phyloP scores from a whole-genome alignment of 1,140 invertebrate genomes.

The Trachymyrmex septentrionalis region DNA sequence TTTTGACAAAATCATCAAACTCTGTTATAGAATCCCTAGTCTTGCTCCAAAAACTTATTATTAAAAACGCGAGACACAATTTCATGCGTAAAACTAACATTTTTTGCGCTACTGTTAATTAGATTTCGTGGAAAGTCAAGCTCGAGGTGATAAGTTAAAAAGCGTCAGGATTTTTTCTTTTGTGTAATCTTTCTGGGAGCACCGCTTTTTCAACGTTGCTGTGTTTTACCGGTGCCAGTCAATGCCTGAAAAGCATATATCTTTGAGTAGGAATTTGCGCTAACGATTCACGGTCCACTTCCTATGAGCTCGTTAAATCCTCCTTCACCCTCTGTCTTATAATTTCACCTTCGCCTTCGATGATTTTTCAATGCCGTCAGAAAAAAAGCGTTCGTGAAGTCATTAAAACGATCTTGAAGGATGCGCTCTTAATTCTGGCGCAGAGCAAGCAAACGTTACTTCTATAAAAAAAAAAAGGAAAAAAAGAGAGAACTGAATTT shows the following conservation, averaged over 20 bases:
- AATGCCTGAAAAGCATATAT: slow-evolving; percentile 36
- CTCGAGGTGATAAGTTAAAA: slow-evolving; percentile 29
- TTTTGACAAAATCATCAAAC: too few species aligned
- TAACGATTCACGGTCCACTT: slow-evolving; percentile 42
- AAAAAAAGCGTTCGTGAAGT: slow-evolving; percentile 30
- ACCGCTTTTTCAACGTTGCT: slow-evolving; percentile 32
- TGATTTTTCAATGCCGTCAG: slow-evolving; percentile 27
- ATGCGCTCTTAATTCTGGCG: neutral
- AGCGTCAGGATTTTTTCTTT: slow-evolving; percentile 9
- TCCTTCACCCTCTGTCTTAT: neutral
- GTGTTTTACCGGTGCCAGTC: neutral
- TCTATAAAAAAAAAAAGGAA: too few species aligned
- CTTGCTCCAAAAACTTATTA: neutral
- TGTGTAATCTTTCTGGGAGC: neutral
- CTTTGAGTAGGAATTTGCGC: slow-evolving; percentile 31
- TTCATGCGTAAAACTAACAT: slow-evolving; percentile 1
- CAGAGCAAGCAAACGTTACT: neutral
- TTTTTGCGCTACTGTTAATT: neutral
- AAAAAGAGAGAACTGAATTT: neutral
- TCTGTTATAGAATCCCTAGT: too few species aligned
- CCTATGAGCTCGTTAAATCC: slow-evolving; percentile 47
- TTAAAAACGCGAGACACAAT: neutral
- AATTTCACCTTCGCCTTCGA: slow-evolving; percentile 22
- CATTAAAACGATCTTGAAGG: slow-evolving; percentile 19
- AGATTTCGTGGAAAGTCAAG: neutral